Evolutionary conservation across 2,888 invertebrate species (phyloP).

Genomic region (Pterostichus niger): DNA sequence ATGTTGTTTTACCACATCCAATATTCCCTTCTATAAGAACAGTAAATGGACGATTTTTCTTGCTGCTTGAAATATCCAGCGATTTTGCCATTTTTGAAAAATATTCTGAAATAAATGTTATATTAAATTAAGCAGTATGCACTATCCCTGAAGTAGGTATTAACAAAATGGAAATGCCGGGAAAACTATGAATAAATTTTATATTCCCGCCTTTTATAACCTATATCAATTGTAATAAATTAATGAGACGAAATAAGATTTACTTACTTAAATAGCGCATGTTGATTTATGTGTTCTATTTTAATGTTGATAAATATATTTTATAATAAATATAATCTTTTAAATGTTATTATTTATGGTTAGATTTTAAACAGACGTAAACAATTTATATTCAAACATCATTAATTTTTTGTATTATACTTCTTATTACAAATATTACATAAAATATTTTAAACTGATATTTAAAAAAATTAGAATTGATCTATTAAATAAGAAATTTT

Average conservation of each 20-base stretch:
- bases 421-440: too few relatives aligned
- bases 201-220: conserved; percentile 50
- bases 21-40: conserved; percentile 94
- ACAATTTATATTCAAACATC: too few relatives aligned
- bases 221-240: neutral
- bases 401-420: too few relatives aligned
- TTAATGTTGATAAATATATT: neutral
- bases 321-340: neutral
- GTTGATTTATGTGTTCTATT: neutral
- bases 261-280: conserved; percentile 48
- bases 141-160: neutral
- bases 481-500: too few relatives aligned
- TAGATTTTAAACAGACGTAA: too few relatives aligned
- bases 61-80: conserved; percentile 60
- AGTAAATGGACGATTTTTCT: conserved; percentile 83
- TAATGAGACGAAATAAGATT: neutral
- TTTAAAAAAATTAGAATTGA: too few relatives aligned
- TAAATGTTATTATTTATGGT: too few relatives aligned
- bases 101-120: conserved; percentile 21
- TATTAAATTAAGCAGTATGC: neutral
- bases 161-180: conserved; percentile 19
- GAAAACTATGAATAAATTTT: conserved; percentile 3
- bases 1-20: conserved; percentile 94
- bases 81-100: conserved; percentile 68
- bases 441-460: too few relatives aligned